Conservation (phyloP, 2,113 vertebrate genomes). For the Tragelaphus strepsiceros region DNA sequence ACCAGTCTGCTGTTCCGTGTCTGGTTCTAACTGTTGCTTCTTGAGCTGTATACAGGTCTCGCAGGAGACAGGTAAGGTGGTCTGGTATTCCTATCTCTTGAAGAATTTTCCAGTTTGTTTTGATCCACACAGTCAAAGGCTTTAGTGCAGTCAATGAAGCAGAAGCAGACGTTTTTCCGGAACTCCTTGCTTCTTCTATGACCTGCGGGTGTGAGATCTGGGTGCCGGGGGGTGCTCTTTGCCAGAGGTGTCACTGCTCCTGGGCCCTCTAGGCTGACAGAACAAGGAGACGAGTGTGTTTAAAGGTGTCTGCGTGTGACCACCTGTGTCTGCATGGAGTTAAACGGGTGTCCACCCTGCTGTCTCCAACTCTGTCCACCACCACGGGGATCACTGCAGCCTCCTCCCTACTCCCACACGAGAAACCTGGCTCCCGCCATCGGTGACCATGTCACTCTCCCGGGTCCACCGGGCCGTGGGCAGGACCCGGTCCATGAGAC, state of each 20-base stretch:
- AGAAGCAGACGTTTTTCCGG: fast-evolving
- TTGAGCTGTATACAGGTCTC: not conserved
- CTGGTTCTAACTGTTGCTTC: not conserved
- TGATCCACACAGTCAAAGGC: not conserved
- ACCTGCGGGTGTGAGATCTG: not conserved
- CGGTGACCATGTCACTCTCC: not conserved
- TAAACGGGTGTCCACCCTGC: not conserved
- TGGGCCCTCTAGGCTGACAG: not conserved
- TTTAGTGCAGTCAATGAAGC: not conserved
- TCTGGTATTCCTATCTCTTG: not conserved
- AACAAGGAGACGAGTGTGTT: not conserved
- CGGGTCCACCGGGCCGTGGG: too few relatives aligned
- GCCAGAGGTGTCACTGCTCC: not conserved
- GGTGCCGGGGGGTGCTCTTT: not conserved
- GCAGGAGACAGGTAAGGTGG: not conserved
- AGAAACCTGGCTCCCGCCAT: not conserved
- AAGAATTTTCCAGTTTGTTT: not conserved
- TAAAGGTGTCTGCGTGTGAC: fast-evolving
- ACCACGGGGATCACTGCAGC: not conserved
- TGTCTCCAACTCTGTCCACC: not conserved
- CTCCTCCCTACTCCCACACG: not conserved
- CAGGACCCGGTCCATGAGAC: not conserved
- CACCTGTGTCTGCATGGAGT: not conserved
- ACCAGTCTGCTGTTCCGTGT: not conserved
- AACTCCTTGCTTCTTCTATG: not conserved